A percentile compares a stretch with the other conserved stretches of the same genome.
These are phyloP conservation scores for Hypomesus transpacificus DNA, from an alignment of 2,113 vertebrate species.

Conservation along the genomic window DNA sequence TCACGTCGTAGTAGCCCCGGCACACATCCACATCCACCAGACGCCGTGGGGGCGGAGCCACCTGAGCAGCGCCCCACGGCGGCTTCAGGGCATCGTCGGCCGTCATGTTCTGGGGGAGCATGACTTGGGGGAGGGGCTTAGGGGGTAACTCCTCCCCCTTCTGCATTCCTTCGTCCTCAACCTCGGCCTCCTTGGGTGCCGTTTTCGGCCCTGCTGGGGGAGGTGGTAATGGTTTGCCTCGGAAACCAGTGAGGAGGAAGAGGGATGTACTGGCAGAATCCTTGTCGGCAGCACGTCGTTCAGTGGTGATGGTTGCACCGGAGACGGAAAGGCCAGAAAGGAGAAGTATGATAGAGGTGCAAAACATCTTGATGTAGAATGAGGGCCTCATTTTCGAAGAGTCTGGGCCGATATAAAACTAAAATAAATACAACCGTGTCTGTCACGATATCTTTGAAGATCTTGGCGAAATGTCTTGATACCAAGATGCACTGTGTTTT, in stretches of 20 bases:
- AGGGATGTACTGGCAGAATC: constrained; percentile 42
- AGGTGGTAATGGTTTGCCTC: constrained; percentile 37
- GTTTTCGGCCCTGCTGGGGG: constrained; percentile 37
- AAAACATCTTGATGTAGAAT: constrained; percentile 39
- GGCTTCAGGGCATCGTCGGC: constrained; percentile 69
- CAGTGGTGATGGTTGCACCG: constrained; percentile 49
- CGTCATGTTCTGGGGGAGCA: constrained; percentile 71
- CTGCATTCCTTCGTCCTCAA: constrained; percentile 40
- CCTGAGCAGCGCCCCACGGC: constrained; percentile 70
- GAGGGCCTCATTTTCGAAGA: constrained; percentile 38
- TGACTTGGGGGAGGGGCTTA: constrained; percentile 72
- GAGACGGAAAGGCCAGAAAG: constrained; percentile 59
- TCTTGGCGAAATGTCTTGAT: constrained; percentile 9
- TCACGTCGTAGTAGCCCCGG: constrained; percentile 87
- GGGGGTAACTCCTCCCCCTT: constrained; percentile 63
- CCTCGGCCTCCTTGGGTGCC: constrained; percentile 55
- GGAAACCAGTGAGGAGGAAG: constrained; percentile 62
- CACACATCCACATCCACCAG: constrained; percentile 81
- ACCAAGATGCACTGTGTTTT: constrained; percentile 3
- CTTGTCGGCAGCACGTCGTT: constrained; percentile 20
- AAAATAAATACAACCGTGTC: constrained; percentile 12
- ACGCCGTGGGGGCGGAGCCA: constrained; percentile 70
- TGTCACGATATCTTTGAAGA: no score
- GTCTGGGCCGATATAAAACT: constrained; percentile 11
- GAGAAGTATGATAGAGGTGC: constrained; percentile 38